A percentile compares a stretch with the other conserved stretches of the same genome.
These are phyloP conservation scores for Amphibalanus amphitrite DNA, from an alignment of 1,140 invertebrate species.

Conservation along the genomic window DNA sequence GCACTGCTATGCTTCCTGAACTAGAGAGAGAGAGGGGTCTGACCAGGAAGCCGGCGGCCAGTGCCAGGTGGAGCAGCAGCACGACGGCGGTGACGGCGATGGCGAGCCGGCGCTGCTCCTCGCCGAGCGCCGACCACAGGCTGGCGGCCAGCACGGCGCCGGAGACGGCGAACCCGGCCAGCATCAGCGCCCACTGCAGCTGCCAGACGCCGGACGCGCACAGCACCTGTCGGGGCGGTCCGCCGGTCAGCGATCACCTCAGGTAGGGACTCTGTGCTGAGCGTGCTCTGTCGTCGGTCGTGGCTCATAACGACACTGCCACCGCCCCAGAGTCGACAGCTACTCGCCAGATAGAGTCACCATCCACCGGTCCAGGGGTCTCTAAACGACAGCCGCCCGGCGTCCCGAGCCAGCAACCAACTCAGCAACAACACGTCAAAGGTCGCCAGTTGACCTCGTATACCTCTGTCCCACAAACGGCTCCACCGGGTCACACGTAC, in stretches of 20 bases:
- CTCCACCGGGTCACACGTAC: conserved; percentile 27
- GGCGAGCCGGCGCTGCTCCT: conserved; percentile 36
- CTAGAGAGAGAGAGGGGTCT: conserved; percentile 11
- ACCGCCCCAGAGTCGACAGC: neutral
- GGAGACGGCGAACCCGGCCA: conserved; percentile 57
- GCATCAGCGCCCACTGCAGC: conserved; percentile 72
- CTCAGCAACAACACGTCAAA: too few species aligned
- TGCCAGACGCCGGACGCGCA: conserved; percentile 67
- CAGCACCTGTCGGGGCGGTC: conserved; percentile 38
- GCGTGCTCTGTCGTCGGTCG: neutral
- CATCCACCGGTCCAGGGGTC: neutral
- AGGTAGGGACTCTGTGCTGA: too few species aligned
- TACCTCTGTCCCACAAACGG: too few species aligned
- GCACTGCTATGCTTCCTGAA: neutral
- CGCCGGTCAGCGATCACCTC: too few species aligned
- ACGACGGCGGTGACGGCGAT: conserved; percentile 45
- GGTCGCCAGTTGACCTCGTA: too few species aligned
- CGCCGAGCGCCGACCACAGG: conserved; percentile 54
- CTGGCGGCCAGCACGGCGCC: conserved; percentile 67
- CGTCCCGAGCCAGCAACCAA: too few species aligned
- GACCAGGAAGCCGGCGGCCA: conserved; percentile 71
- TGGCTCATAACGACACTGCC: neutral
- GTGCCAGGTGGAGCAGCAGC: conserved; percentile 53
- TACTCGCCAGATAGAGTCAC: neutral
- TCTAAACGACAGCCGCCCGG: neutral